Evolutionary conservation across 2,113 vertebrate genomes (phyloP).

Genomic region (Chamaetylas fuelleborni): DNA sequence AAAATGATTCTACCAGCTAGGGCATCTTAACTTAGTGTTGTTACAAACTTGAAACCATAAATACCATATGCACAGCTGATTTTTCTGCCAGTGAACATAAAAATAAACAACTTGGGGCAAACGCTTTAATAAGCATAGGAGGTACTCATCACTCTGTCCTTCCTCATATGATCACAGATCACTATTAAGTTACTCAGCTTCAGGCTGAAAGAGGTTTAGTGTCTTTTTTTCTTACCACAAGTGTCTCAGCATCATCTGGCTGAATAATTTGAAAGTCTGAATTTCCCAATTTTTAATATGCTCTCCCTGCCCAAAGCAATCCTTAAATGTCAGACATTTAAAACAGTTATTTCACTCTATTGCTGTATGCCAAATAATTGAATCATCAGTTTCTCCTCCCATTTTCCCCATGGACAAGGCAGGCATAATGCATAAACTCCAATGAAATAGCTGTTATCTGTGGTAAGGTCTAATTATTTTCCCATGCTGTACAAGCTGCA

Average conservation of each 20-base stretch:
- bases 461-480: background rate
- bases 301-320: background rate
- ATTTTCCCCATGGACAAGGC: background rate
- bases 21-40: background rate
- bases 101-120: background rate
- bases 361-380: background rate
- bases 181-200: background rate
- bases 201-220: background rate
- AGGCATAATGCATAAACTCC: background rate
- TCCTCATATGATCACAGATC: background rate
- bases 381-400: background rate
- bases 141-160: background rate
- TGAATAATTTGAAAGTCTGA: background rate
- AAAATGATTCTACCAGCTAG: background rate
- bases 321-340: background rate
- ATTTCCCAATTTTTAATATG: background rate
- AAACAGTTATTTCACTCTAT: background rate
- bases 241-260: background rate
- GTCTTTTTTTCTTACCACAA: background rate
- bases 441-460: background rate
- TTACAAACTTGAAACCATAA: background rate
- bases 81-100: background rate
- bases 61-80: background rate
- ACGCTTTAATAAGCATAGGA: background rate
- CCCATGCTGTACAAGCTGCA: background rate